These are phyloP conservation scores for Porites divaricata DNA, from an alignment of 92 coral and sea anemone genomes.

Conservation along the genomic window DNA sequence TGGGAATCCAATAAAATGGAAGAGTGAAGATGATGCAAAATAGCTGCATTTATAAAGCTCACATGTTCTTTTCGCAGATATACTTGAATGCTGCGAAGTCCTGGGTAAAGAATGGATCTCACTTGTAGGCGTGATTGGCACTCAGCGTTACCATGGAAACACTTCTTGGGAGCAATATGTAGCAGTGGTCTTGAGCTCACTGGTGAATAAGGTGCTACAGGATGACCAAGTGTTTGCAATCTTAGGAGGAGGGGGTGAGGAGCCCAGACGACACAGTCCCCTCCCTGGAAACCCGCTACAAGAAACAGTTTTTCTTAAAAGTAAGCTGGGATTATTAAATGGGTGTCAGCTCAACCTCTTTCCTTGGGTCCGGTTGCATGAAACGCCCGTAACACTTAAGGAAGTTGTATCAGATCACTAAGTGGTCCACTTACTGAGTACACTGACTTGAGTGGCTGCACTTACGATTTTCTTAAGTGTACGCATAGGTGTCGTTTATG, in stretches of 20 bases:
- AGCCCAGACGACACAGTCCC: constrained; percentile 9
- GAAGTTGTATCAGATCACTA: too few species aligned
- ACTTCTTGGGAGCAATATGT: constrained; percentile 40
- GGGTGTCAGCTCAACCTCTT: background rate
- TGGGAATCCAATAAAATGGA: background rate
- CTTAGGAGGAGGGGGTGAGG: constrained; percentile 24
- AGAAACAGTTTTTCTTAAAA: constrained; percentile 17
- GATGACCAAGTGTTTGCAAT: constrained; percentile 45
- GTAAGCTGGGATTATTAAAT: background rate
- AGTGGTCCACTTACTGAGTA: too few species aligned
- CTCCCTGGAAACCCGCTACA: background rate
- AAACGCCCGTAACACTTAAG: too few species aligned
- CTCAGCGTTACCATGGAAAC: constrained; percentile 25
- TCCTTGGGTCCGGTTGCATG: background rate
- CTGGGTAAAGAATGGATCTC: constrained; percentile 42
- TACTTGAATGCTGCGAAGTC: constrained; percentile 24
- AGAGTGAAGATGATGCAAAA: background rate
- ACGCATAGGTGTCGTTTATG: too few species aligned
- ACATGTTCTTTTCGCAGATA: constrained; percentile 3
- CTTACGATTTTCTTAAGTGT: too few species aligned
- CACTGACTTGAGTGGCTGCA: too few species aligned
- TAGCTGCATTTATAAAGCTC: background rate
- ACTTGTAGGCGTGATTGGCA: constrained; percentile 20
- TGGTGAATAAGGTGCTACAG: constrained; percentile 26
- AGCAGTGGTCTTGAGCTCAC: constrained; percentile 30